Base-by-base conservation (phyloP, 2,888 invertebrate genomes). In the Conistra vaccinii region DNA sequence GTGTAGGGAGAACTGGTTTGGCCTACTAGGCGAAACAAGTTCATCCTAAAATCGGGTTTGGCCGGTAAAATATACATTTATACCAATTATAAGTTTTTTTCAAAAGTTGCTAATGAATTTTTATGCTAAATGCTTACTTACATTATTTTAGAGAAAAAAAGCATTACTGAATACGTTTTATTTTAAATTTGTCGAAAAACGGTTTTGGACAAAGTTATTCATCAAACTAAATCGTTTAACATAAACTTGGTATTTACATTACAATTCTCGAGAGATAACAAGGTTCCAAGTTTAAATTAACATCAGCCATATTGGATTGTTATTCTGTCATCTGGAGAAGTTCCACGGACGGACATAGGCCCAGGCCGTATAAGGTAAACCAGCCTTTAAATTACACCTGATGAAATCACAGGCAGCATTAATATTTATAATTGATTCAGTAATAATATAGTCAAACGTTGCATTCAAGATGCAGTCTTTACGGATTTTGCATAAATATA, bases 161-260 rank as follows among this genome's bases (percentile, higher is more conserved):
- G 55, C 0, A 48, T 42, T 42, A 32, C 3, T 10, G 1, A 35
- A 53, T 39, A 48, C 7, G 5, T 39, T 69, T 61, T 55, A 3
- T 17, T 62, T 32, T 39, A 1, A 45, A 32, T 78, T 48, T 6
- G 48, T 26, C 48, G 12, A 42, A 63, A 70, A 39, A 17, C 14
- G 53, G 39, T 26, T 48, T 23, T 29, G 5, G 3, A 48, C n/a
- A 12, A 55, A 80, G 80, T 73, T 66, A 32, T 66, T 72, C 20
- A 29, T 72, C 20, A 35, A 81, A 66, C 55, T 73, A 48, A 66
- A 80, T 29, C 60, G 61, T 67, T 74, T 67, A 65, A 51, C 39
- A 23, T 45, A 60, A 80, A 80, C n/a, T 73, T 45, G 20, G 48
- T 66, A 55, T 78, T 78, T 66, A 66, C 48, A 81, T 81, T 51